phyloP scores from a whole-genome alignment of 2,888 invertebrate species.

The Heliconius ismenius region DNA sequence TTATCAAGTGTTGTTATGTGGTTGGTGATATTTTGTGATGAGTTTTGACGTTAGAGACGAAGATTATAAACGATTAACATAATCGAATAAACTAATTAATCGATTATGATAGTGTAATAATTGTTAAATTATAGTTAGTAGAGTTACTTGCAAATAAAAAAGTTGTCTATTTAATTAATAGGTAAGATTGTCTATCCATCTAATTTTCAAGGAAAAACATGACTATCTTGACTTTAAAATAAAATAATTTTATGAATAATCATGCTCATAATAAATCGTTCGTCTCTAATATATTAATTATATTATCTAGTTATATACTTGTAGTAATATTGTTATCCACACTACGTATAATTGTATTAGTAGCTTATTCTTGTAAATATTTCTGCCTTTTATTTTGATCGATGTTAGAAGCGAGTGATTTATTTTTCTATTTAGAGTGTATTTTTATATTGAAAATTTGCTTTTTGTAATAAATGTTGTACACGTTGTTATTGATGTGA shows the following conservation, averaged over 20 bases:
- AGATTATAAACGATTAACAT: slow-evolving; percentile 1
- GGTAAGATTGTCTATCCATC: background rate
- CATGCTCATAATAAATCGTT: slow-evolving; percentile 4
- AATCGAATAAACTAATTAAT: slow-evolving; percentile 5
- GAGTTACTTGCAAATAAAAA: background rate
- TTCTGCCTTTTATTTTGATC: slow-evolving; percentile 7
- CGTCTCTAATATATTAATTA: background rate
- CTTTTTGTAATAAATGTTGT: slow-evolving; percentile 41
- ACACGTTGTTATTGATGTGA: slow-evolving; percentile 34
- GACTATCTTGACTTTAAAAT: background rate
- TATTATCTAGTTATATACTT: background rate
- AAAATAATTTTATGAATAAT: background rate
- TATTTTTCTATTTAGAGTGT: slow-evolving; percentile 61
- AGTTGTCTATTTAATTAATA: background rate
- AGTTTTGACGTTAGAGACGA: slow-evolving; percentile 22
- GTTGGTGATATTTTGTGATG: slow-evolving; percentile 35
- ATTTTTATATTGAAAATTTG: slow-evolving; percentile 58
- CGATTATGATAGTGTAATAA: background rate
- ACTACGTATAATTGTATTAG: slow-evolving; percentile 15
- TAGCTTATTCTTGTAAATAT: slow-evolving; percentile 30
- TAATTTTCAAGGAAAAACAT: background rate
- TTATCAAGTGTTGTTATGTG: background rate
- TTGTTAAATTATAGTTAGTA: slow-evolving; percentile 8
- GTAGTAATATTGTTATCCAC: background rate
- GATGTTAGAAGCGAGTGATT: slow-evolving; percentile 45